A percentile compares a stretch with the other conserved stretches of the same genome.
Evolutionary conservation across 2,888 invertebrate species (phyloP).

Genomic region (Agrilus mali): DNA sequence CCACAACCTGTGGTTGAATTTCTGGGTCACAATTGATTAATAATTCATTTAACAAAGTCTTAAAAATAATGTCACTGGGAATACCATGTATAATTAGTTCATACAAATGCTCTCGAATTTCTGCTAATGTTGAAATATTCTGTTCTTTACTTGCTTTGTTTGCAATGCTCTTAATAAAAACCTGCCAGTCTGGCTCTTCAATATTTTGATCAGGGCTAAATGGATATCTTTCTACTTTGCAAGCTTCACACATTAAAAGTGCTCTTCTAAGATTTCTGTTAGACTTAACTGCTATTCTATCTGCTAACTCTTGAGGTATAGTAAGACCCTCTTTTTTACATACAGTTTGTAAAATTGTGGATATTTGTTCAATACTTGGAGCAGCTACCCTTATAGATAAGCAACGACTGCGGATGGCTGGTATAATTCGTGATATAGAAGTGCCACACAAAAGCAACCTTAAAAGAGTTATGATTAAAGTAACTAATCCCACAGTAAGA

Average conservation of each 20-base stretch:
- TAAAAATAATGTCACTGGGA: slow-evolving; percentile 85
- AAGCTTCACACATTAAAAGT: slow-evolving; percentile 85
- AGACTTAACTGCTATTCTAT: slow-evolving; percentile 63
- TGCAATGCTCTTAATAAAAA: slow-evolving; percentile 77
- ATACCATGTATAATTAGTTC: slow-evolving; percentile 90
- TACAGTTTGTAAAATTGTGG: slow-evolving; percentile 41
- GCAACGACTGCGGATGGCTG: slow-evolving; percentile 94
- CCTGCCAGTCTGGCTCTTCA: slow-evolving; percentile 86
- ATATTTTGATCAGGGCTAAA: slow-evolving; percentile 67
- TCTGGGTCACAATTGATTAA: slow-evolving; percentile 82
- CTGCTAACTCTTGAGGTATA: slow-evolving; percentile 64
- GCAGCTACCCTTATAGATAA: slow-evolving; percentile 85
- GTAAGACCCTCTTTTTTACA: slow-evolving; percentile 72
- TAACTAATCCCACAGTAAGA: no score
- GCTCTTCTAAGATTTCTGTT: slow-evolving; percentile 86
- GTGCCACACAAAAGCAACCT: slow-evolving; percentile 88
- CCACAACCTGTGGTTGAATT: slow-evolving; percentile 74
- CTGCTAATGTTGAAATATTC: slow-evolving; percentile 68
- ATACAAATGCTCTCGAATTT: slow-evolving; percentile 79
- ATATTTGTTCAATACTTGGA: slow-evolving; percentile 67
- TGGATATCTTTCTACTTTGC: slow-evolving; percentile 84
- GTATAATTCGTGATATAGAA: slow-evolving; percentile 89
- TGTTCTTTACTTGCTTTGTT: slow-evolving; percentile 77
- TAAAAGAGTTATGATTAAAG: no score
- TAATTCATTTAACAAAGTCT: slow-evolving; percentile 70